Conservation (phyloP, 2,888 invertebrate species). For the Tortricodes alternella region DNA sequence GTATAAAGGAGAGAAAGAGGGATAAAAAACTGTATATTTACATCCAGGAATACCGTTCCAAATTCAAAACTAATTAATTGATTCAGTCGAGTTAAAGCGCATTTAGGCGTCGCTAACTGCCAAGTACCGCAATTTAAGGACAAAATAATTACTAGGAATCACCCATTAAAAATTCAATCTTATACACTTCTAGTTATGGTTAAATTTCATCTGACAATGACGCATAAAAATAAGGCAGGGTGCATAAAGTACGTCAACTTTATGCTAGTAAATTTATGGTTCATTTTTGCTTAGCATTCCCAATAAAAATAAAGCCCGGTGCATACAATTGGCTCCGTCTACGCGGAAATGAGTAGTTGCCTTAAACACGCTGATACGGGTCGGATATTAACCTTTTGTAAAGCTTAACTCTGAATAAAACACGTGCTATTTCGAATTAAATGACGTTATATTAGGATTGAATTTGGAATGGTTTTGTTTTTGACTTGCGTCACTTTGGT, state of each 20-base stretch:
- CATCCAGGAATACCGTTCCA: constrained; percentile 1
- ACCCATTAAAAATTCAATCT: neutral
- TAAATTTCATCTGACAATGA: neutral
- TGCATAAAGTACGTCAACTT: neutral
- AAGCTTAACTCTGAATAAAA: too few relatives aligned
- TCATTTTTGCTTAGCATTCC: constrained; percentile 35
- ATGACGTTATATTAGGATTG: neutral
- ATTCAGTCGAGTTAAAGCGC: constrained; percentile 2
- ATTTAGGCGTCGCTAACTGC: neutral
- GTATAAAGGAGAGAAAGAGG: too few relatives aligned
- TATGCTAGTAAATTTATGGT: neutral
- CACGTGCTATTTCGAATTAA: neutral
- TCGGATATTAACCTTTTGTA: constrained; percentile 30
- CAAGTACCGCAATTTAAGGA: neutral
- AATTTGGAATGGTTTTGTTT: constrained; percentile 2
- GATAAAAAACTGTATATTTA: too few relatives aligned
- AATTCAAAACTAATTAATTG: neutral
- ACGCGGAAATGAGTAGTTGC: constrained; percentile 64
- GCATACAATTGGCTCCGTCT: constrained; percentile 61
- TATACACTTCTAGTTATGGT: neutral
- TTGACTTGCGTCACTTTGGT: neutral
- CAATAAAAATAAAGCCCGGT: constrained; percentile 46
- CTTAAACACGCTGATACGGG: constrained; percentile 57
- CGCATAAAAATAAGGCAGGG: neutral
- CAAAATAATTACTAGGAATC: neutral